A percentile compares a stretch with the other conserved stretches of the same genome.
Evolutionary conservation across 2,797 vertebrate species (phyloP).

Genomic region (Spheniscus humboldti): DNA sequence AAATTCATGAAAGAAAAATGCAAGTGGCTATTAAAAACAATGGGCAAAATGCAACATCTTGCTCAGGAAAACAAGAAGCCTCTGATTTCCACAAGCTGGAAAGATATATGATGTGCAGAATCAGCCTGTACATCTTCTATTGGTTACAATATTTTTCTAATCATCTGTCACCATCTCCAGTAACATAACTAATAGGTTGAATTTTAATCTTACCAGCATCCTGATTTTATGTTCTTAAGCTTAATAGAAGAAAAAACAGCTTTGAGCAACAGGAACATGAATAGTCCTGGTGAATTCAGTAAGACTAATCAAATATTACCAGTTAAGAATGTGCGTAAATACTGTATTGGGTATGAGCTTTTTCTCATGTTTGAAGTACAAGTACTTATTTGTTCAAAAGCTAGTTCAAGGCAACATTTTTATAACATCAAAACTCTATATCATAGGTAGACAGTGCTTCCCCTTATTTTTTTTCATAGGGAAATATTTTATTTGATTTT

Average conservation of each 20-base stretch:
- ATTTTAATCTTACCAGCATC: neutral
- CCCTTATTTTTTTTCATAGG: neutral
- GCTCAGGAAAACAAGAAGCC: neutral
- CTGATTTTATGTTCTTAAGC: neutral
- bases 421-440: neutral
- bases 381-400: neutral
- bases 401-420: neutral
- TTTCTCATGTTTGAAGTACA: neutral
- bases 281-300: neutral
- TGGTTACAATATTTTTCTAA: neutral
- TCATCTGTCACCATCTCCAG: neutral
- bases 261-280: neutral
- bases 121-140: neutral
- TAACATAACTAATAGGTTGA: neutral
- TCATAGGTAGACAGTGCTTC: neutral
- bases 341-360: neutral
- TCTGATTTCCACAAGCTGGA: neutral
- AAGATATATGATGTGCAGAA: neutral
- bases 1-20: neutral
- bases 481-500: slow-evolving; percentile 21
- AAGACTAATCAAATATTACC: neutral
- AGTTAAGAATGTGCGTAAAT: neutral
- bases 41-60: neutral
- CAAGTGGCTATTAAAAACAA: neutral
- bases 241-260: neutral